Evolutionary conservation across 2,113 vertebrate genomes (phyloP).

Genomic region (Oceanites oceanicus): DNA sequence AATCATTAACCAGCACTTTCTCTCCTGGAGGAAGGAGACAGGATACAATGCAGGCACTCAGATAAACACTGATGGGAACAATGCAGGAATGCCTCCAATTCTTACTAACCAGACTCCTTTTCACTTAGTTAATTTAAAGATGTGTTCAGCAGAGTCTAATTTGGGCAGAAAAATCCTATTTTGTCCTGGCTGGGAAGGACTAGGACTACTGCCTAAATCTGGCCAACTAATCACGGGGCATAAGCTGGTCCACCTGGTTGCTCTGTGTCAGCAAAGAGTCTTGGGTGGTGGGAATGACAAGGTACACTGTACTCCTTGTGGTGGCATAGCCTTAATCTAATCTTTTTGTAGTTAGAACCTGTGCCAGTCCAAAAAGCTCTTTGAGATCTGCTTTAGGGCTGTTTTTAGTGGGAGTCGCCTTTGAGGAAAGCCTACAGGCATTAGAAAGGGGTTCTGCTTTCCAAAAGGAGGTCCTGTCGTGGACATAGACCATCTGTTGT

Average conservation of each 20-base stretch:
- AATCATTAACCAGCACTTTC: slow-evolving; percentile 17
- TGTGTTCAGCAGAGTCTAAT: background rate
- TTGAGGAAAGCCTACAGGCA: background rate
- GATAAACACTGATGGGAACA: background rate
- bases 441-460: background rate
- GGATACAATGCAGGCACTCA: background rate
- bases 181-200: background rate
- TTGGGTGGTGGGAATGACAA: background rate
- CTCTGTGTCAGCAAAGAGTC: background rate
- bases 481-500: background rate
- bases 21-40: background rate
- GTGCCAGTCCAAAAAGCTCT: background rate
- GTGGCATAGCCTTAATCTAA: background rate
- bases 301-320: background rate
- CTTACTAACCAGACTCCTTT: background rate
- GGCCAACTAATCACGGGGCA: accelerated
- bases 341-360: background rate
- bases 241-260: background rate
- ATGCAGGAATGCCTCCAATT: background rate
- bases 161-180: background rate
- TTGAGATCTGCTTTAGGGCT: background rate
- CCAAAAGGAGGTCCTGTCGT: background rate
- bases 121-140: background rate
- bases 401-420: background rate
- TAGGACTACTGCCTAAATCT: background rate